Evolutionary conservation across 2,113 vertebrate species (phyloP).

Genomic region (Oreochromis spilurus): DNA sequence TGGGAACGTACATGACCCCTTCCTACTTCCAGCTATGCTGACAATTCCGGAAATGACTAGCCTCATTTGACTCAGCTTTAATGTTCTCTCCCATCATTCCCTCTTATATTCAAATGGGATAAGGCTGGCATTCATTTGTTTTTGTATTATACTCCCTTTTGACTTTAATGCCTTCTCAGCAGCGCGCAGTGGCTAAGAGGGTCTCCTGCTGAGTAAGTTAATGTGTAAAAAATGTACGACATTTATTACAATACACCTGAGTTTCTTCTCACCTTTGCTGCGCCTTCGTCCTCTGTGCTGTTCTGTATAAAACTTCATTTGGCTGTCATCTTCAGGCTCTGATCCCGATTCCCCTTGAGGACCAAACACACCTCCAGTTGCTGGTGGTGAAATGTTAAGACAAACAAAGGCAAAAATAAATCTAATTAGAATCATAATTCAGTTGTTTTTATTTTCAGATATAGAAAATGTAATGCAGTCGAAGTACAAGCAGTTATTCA

Average conservation of each 20-base stretch:
- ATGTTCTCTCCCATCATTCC: neutral
- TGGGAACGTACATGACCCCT: slow-evolving; percentile 20
- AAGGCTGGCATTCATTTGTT: neutral
- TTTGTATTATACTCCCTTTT: neutral
- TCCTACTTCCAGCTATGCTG: slow-evolving; percentile 39
- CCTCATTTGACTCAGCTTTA: slow-evolving; percentile 37
- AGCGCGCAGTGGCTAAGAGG: neutral
- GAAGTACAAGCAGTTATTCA: neutral
- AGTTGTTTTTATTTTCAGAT: neutral
- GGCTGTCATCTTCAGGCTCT: slow-evolving; percentile 87
- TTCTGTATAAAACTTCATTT: slow-evolving; percentile 92
- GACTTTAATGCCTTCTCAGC: slow-evolving; percentile 1
- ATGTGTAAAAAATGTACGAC: neutral
- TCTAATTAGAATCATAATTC: neutral
- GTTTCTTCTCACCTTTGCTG: slow-evolving; percentile 81
- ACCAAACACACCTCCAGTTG: slow-evolving; percentile 78
- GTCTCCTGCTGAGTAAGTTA: neutral
- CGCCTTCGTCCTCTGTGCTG: slow-evolving; percentile 86
- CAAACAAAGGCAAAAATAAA: neutral
- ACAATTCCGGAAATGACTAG: slow-evolving; percentile 35
- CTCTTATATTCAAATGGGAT: neutral
- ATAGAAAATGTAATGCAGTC: neutral
- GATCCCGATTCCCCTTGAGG: slow-evolving; percentile 86
- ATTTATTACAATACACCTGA: neutral
- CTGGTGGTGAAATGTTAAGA: slow-evolving; percentile 14